These are phyloP conservation scores for Drosophila hamatofila DNA, from an alignment of 2,888 invertebrate species.

Conservation along the genomic window DNA sequence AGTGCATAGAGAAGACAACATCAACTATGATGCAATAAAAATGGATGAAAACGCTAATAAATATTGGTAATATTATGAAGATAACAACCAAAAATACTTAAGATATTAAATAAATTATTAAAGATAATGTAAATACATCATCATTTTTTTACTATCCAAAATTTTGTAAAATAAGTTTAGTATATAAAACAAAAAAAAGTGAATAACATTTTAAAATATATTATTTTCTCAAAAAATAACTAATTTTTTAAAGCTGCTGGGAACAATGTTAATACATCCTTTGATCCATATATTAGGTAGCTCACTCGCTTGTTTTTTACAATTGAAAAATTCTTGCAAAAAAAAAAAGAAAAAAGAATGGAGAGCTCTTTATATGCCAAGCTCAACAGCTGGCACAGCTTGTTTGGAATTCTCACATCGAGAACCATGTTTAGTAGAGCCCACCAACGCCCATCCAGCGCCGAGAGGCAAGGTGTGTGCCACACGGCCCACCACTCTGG, in stretches of 20 bases:
- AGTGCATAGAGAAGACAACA: neutral
- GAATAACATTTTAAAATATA: too few relatives aligned
- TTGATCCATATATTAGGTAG: slow-evolving; percentile 16
- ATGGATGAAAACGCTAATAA: neutral
- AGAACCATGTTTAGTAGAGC: slow-evolving; percentile 34
- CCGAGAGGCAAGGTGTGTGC: slow-evolving; percentile 45
- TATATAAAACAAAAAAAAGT: too few relatives aligned
- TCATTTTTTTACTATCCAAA: too few relatives aligned
- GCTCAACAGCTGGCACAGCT: slow-evolving; percentile 63
- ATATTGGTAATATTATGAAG: neutral
- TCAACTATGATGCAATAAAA: neutral
- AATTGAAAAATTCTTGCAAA: slow-evolving; percentile 4
- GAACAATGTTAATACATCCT: neutral
- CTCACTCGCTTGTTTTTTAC: neutral
- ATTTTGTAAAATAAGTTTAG: too few relatives aligned
- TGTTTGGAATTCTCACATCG: slow-evolving; percentile 75
- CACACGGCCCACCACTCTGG: slow-evolving; percentile 60
- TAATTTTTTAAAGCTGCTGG: neutral
- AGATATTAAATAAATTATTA: neutral
- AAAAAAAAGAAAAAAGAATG: neutral
- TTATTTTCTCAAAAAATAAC: neutral
- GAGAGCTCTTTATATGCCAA: slow-evolving; percentile 14
- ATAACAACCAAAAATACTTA: neutral
- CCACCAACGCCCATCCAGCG: slow-evolving; percentile 35
- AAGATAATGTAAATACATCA: neutral